Evolutionary conservation across 2,113 vertebrate genomes (phyloP), one percentile per base, ranked within the genome.

Genomic region (Camelus bactrianus): DNA sequence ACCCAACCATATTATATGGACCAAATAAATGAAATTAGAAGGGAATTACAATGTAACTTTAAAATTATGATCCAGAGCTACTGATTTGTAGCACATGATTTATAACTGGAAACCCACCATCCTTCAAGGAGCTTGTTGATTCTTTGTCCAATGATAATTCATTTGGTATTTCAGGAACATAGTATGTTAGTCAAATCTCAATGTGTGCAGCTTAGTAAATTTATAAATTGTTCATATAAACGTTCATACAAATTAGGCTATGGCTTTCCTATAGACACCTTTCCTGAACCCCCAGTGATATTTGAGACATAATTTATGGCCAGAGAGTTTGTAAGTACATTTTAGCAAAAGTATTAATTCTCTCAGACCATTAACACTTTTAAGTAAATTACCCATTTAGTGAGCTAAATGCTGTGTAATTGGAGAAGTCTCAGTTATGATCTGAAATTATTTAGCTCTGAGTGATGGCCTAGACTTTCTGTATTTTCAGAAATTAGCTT

Each of bases 351-450:
- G n/a, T 22, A 82, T 79, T 69, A 77, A 97, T 94, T 91, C 46
- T 81, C 52, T 94, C n/a, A 85, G 26, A 69, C 14, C 20, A 85
- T 91, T 93, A 95, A 76, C 88, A 85, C 22, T 85, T 85, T 91
- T 76, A 88, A 80, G 38, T 91, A 91, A 96, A 88, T 93, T 83
- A 42, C 19, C 54, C 56, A 72, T 58, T 93, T 92, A 96, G 26
- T 69, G 12, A 97, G 20, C 10, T 81, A 95, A 95, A 65, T 87
- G 11, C 20, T 48, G 65, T 64, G 93, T 89, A 82, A 96, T 82
- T 96, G 65, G 54, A 92, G 73, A 92, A 91, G 8, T 24, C 28
- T 89, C 42, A 42, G 38, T 65, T 92, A 79, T 69, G 32, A 72
- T 93, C 48, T 95, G 81, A 79, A 75, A 82, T 64, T 79, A 86